Percentiles rank a stretch among this genome's conserved stretches.
These are phyloP conservation scores for Bos taurus DNA, from an alignment of 2,113 vertebrate species.

Conservation along the genomic window ARS-UCD2.0 NC_037329.1:61665001-61665500, in stretches of 20 bases:
- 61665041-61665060: neutral
- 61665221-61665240: neutral
- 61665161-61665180: neutral
- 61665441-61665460: neutral
- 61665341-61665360: neutral
- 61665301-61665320: neutral
- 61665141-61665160: neutral
- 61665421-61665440: neutral
- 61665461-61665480: neutral
- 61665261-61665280: neutral
- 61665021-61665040: neutral
- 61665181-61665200: neutral
- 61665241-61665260: neutral
- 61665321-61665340: neutral
- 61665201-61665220: neutral
- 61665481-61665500: neutral
- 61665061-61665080: neutral
- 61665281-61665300: neutral
- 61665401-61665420: neutral
- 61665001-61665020: neutral
- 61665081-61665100: neutral
- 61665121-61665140: neutral
- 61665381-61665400: neutral
- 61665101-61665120: neutral
- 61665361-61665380: neutral